Evolutionary conservation across 30 jellyfish, hydroid and myxozoan species (phyloP).

Genomic region (Mastigias papua): DNA sequence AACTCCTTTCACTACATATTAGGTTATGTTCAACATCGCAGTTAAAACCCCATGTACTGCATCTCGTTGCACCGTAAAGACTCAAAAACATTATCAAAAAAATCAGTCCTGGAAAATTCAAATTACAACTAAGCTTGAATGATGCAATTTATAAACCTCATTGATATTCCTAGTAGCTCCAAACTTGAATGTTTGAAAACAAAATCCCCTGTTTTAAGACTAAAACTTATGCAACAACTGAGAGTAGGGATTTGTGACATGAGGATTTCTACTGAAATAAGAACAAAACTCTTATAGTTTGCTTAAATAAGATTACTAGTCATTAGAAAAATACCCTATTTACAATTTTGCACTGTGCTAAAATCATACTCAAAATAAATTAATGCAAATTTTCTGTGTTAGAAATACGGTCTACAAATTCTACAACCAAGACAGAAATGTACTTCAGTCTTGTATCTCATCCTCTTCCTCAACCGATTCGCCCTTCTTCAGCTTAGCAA

Average conservation of each 20-base stretch:
- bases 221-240: background rate
- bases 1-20: background rate
- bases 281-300: background rate
- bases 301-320: background rate
- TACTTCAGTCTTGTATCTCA: background rate
- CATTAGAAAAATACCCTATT: background rate
- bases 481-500: slow-evolving; percentile 87
- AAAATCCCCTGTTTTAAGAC: background rate
- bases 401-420: background rate
- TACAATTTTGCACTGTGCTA: slow-evolving; percentile 9
- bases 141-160: background rate
- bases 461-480: slow-evolving; percentile 86
- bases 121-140: background rate
- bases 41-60: background rate
- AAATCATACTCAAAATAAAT: slow-evolving; percentile 1
- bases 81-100: background rate
- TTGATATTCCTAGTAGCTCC: background rate
- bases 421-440: background rate
- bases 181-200: background rate
- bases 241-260: background rate
- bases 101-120: background rate
- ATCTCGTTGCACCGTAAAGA: too few species aligned
- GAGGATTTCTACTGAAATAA: background rate
- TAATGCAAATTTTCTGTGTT: background rate
- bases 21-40: background rate